Evolutionary conservation across 2,888 invertebrate species (phyloP), one percentile per base, ranked within the genome.

Genomic region (Nebria salina): DNA sequence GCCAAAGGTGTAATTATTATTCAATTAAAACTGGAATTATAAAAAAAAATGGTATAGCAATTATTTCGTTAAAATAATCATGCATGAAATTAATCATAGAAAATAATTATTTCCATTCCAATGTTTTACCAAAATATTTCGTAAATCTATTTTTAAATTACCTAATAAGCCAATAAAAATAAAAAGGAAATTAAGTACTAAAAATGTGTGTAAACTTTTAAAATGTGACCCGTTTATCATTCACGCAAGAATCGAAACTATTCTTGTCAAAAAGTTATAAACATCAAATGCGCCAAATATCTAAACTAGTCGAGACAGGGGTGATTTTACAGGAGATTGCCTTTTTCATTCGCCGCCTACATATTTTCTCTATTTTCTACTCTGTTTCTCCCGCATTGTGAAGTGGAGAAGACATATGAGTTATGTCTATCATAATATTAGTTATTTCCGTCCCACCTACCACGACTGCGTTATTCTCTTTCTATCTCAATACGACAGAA

Each of bases 1-100:
- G 75, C 80, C 13, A 13, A 75, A 75, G 64, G 64, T 75, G 34
- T 75, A 80, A 75, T 72, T 75, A 80, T 80, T 80, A 75, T 75
- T 75, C 80, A 80, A 80, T 80, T 80, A 80, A 80, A 74, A 75
- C 34, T 65, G 42, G 8, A 65, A 75, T 34, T 75, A 70, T 54
- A 68, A 34, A 34, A 34, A 34, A 34, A 54, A 54, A 54, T 54
- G 54, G 54, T 54, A 54, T 2, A 54, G 42, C 73, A 79, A 65
- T 66, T 79, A 74, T 42, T 42, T 54, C 68, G 75, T 74, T 75
- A 66, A 74, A 79, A 70, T 25, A 79, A 78, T 72, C 42, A 78
- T 54, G 64, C 64, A 73, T 64, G 13, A 26, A 77, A 77, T 77
- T 68, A 77, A 77, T 77, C 26, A 70, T 68, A 26, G 66, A 41